These are phyloP conservation scores for Drosophila sproati DNA, from an alignment of 1,140 invertebrate species.

Conservation along the genomic window DNA sequence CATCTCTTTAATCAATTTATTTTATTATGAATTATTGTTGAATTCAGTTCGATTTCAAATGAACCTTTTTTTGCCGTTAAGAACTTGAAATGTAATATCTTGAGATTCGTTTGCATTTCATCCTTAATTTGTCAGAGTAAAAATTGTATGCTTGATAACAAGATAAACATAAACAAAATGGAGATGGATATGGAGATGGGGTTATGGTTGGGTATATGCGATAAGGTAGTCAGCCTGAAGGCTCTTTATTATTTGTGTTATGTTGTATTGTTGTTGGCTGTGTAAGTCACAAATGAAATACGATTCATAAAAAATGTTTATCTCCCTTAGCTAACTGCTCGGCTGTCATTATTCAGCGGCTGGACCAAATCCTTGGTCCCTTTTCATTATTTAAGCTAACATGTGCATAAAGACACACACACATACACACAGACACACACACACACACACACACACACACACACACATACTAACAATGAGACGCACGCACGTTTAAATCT, in stretches of 20 bases:
- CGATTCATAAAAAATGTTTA: slow-evolving; percentile 65
- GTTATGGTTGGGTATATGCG: background rate
- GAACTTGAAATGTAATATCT: background rate
- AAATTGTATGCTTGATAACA: background rate
- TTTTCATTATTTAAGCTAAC: slow-evolving; percentile 65
- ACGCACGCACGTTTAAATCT: slow-evolving; percentile 31
- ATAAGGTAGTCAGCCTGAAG: background rate
- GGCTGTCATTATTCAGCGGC: slow-evolving; percentile 72
- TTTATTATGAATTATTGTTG: too few relatives aligned
- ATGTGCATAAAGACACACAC: slow-evolving; percentile 20
- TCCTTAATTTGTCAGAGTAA: background rate
- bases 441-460: background rate
- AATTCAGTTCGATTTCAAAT: too few relatives aligned
- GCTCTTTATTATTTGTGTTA: slow-evolving; percentile 1
- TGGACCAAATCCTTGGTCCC: slow-evolving; percentile 61
- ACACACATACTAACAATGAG: background rate
- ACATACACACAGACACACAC: slow-evolving; percentile 4
- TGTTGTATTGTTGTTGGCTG: slow-evolving; percentile 2
- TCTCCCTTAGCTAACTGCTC: slow-evolving; percentile 30
- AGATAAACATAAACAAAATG: too few relatives aligned
- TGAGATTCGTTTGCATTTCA: background rate
- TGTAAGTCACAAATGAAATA: slow-evolving; percentile 37
- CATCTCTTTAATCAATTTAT: too few relatives aligned
- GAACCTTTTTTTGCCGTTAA: too few relatives aligned
- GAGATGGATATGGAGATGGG: too few relatives aligned